Conservation (phyloP, 2,113 vertebrate species). For the Henicopernis longicauda region DNA sequence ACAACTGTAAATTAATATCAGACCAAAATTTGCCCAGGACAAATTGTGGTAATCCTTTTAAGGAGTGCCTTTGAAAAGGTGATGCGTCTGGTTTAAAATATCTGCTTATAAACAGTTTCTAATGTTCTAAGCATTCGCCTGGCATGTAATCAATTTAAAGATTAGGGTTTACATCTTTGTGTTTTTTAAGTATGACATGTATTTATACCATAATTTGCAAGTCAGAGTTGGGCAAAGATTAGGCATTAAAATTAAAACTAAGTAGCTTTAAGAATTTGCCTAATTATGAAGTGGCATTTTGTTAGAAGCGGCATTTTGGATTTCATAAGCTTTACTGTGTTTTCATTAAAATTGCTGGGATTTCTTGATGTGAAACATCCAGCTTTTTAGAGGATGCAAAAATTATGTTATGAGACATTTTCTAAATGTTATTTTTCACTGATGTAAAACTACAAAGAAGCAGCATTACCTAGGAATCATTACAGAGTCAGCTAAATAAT, state of each 20-base stretch:
- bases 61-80: not conserved
- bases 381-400: not conserved
- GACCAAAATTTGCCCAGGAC: not conserved
- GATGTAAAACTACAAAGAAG: not conserved
- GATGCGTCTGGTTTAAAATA: not conserved
- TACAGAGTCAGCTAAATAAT: not conserved
- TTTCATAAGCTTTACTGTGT: not conserved
- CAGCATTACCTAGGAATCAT: not conserved
- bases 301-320: not conserved
- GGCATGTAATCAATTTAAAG: not conserved
- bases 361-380: not conserved
- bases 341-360: not conserved
- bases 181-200: not conserved
- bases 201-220: not conserved
- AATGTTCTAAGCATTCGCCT: not conserved
- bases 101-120: not conserved
- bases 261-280: not conserved
- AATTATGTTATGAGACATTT: not conserved
- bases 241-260: not conserved
- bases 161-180: not conserved
- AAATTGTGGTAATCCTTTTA: not conserved
- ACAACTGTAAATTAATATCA: not conserved
- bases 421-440: not conserved
- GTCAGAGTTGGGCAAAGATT: not conserved
- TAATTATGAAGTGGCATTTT: not conserved